Conservation (phyloP, 1,140 invertebrate genomes). For the Archivesica marissinica region DNA sequence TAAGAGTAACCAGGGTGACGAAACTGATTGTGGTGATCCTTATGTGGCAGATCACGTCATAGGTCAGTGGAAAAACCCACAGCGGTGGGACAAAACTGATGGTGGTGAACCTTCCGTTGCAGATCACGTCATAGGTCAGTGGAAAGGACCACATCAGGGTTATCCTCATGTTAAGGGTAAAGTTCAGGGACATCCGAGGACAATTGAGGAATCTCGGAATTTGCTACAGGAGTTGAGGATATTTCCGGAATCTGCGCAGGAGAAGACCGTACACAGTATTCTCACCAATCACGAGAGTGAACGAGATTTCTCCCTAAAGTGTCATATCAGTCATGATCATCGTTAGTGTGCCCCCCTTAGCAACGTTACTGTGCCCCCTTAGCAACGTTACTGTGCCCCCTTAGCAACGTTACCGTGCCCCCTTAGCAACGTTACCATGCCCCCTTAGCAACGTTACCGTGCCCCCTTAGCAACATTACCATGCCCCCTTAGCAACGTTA, state of each 20-base stretch:
- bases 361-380: too few species aligned
- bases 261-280: constrained; percentile 31
- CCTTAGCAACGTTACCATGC: too few species aligned
- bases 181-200: constrained; percentile 11
- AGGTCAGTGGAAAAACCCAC: too few species aligned
- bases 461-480: too few species aligned
- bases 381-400: too few species aligned
- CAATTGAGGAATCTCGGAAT: constrained; percentile 28
- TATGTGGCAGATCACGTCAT: too few species aligned
- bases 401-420: too few species aligned
- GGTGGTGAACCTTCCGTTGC: not conserved
- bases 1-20: not conserved
- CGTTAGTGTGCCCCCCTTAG: too few species aligned
- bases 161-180: constrained; percentile 4
- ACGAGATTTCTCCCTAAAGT: too few species aligned
- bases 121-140: not conserved
- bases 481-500: too few species aligned
- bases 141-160: not conserved
- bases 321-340: too few species aligned
- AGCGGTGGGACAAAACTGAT: not conserved
- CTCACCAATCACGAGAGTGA: constrained; percentile 36
- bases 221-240: constrained; percentile 47
- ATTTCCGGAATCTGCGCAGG: constrained; percentile 51
- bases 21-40: not conserved
- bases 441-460: too few species aligned